Percentiles rank a stretch among this genome's conserved stretches.
phyloP scores from a whole-genome alignment of 2,113 vertebrate species.

The Carassius carassius region DNA sequence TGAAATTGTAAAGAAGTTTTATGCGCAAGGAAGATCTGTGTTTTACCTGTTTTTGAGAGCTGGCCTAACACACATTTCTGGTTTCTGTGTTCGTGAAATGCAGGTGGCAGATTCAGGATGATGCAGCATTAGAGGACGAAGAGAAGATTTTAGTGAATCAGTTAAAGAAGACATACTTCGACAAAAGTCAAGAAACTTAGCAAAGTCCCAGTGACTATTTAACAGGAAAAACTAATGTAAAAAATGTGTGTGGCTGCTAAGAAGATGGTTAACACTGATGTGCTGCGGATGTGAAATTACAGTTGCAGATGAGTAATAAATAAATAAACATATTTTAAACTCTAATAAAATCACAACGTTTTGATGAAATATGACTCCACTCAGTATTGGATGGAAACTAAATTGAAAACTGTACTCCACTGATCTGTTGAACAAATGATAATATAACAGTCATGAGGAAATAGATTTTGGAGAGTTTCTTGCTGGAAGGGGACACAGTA shows the following conservation, averaged over 20 bases:
- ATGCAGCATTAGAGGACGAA: constrained; percentile 81
- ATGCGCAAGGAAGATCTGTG: not conserved
- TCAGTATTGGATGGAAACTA: not conserved
- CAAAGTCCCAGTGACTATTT: not conserved
- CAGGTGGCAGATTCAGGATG: constrained; percentile 94
- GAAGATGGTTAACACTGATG: not conserved
- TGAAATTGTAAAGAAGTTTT: not conserved
- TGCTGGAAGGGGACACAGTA: not conserved
- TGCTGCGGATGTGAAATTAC: not conserved
- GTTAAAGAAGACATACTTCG: constrained; percentile 79
- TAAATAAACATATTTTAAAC: not conserved
- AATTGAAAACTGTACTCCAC: not conserved
- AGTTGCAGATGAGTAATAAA: not conserved
- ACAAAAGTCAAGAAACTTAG: constrained; percentile 56
- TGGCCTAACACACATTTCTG: not conserved
- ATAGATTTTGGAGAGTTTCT: not conserved
- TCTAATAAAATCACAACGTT: not conserved
- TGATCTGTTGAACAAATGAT: not conserved
- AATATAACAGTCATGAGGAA: not conserved
- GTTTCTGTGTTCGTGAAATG: constrained; percentile 58
- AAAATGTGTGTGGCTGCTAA: not conserved
- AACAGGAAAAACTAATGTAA: not conserved
- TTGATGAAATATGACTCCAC: not conserved
- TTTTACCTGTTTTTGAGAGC: not conserved
- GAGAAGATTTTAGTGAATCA: constrained; percentile 83